Base-by-base conservation (phyloP, 2,113 vertebrate species). In the Arothron firmamentum region DNA sequence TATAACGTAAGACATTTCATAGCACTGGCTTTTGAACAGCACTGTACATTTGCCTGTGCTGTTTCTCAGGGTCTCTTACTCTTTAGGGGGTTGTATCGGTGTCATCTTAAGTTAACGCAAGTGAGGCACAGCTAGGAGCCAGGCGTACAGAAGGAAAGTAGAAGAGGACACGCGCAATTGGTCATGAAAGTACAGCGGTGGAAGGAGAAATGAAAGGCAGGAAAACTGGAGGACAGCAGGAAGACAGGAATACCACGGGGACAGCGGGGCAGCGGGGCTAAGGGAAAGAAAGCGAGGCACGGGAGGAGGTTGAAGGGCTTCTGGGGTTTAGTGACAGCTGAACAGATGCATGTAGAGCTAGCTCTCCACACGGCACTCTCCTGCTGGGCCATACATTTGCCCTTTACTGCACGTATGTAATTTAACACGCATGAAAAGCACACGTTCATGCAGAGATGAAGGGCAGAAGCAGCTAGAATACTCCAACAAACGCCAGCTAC, bases 241-340 rank as follows among this genome's bases (percentile, higher is more conserved):
- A 56, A 55, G 51, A 57, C 34, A 49, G 48, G 55, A 73, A 56
- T 66, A 73, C 1, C 56, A 64, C 58, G 53, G 56, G 31, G 70
- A 47, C 58, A 66, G 58, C 50, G 43, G 70, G 16, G 43, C 14
- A 11, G 21, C 42, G 41, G 45, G 56, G 58, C 38, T 49, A 47
- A 65, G 51, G 49, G 56, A 31, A 57, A 80, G 67, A 65, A 50
- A 34, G 63, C 54, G 48, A 6, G 34, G 48, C 52, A 47, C 46
- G 10, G 52, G 52, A 63, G 65, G 62, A 55, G 18, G 31, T 54
- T 38, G 18, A 53, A 31, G 21, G 46, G 59, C 45, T 48, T 53
- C 43, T 70, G 67, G 62, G 65, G 65, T 59, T 65, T 49, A 50
- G 42, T 69, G 71, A 82, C 81, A 79, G 80, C 86, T 88, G 82